Conservation (phyloP, 1,140 invertebrate species). For the Diorhabda sublineata region DNA sequence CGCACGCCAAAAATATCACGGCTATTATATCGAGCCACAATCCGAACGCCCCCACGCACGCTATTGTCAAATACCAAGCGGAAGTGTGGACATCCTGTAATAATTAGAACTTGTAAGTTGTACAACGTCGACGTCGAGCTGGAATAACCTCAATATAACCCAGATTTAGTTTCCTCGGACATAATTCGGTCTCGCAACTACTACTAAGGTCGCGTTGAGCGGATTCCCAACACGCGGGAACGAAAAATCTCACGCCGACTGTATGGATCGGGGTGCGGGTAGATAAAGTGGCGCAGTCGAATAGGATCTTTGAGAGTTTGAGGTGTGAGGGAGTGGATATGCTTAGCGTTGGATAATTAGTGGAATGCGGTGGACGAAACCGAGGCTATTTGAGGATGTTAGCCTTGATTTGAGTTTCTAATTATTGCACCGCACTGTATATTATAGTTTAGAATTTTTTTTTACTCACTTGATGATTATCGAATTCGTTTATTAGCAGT, state of each 20-base stretch:
- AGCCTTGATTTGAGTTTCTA: neutral
- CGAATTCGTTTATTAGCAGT: conserved; percentile 43
- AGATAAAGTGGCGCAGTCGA: too few species aligned
- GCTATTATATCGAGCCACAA: conserved; percentile 76
- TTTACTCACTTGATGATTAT: conserved; percentile 36
- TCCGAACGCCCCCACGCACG: conserved; percentile 71
- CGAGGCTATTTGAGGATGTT: neutral
- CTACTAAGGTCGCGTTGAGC: neutral
- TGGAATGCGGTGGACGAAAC: neutral
- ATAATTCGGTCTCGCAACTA: neutral
- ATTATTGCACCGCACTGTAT: neutral
- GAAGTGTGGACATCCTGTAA: conserved; percentile 26
- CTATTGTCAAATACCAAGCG: conserved; percentile 64
- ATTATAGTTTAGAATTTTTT: neutral
- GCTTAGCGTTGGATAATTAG: neutral
- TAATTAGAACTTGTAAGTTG: neutral
- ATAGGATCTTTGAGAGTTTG: too few species aligned
- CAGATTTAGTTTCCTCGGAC: neutral
- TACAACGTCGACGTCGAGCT: too few species aligned
- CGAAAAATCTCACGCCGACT: too few species aligned
- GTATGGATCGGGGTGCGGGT: too few species aligned
- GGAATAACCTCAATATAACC: too few species aligned
- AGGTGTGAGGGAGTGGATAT: too few species aligned
- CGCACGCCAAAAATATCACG: conserved; percentile 60
- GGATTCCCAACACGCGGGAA: too few species aligned